phyloP scores from a whole-genome alignment of 2,888 invertebrate genomes.

The Hirtodrosophila histrioides region DNA sequence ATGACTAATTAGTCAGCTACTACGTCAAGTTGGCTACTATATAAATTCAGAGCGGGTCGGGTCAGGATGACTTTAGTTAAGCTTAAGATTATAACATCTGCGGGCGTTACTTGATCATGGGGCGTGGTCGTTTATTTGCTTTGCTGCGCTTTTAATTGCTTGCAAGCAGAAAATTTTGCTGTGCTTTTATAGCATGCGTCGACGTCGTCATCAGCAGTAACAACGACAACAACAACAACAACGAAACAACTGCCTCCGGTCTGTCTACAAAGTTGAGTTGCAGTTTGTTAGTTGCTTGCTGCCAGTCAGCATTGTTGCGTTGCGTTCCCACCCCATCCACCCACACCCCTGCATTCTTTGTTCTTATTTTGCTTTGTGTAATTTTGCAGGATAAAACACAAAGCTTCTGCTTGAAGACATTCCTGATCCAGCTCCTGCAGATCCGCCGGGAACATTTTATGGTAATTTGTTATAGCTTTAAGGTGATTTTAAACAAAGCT shows the following conservation, averaged over 20 bases:
- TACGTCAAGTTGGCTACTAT: constrained; percentile 67
- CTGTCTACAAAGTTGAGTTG: constrained; percentile 77
- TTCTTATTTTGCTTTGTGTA: constrained; percentile 66
- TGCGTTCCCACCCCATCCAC: constrained; percentile 7
- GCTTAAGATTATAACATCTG: constrained; percentile 49
- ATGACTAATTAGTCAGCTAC: constrained; percentile 80
- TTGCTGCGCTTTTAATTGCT: constrained; percentile 78
- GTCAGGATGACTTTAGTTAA: constrained; percentile 46
- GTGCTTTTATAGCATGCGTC: constrained; percentile 62
- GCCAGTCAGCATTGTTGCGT: constrained; percentile 39
- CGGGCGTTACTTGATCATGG: constrained; percentile 61
- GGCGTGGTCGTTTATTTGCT: constrained; percentile 66
- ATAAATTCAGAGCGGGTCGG: constrained; percentile 27
- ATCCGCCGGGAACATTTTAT: constrained; percentile 24
- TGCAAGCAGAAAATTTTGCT: constrained; percentile 55
- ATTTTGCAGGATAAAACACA: constrained; percentile 57
- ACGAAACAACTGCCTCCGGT: constrained; percentile 59
- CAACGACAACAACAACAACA: constrained; percentile 23
- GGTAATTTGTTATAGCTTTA: constrained; percentile 35
- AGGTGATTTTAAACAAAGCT: constrained; percentile 3
- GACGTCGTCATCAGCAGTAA: constrained; percentile 24
- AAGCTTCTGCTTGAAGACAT: constrained; percentile 45
- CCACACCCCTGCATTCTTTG: constrained; percentile 50
- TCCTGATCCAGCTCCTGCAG: constrained; percentile 22
- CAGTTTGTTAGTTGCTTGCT: constrained; percentile 67